Evolutionary conservation across 2,797 vertebrate genomes (phyloP).

Genomic region (Eurystomus glaucurus): DNA sequence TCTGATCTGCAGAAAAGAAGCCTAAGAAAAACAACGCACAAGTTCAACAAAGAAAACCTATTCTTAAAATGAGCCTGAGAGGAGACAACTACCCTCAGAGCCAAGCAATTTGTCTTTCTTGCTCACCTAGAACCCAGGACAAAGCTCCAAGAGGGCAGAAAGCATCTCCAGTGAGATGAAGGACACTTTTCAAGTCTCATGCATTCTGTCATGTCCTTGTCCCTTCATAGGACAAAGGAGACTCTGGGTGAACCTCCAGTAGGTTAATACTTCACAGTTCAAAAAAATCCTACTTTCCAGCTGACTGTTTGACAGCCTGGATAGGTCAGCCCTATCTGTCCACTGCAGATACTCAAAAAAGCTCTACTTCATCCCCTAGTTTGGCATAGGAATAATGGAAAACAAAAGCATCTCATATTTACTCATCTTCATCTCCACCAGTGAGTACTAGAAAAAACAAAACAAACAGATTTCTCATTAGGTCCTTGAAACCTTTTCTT

Average conservation of each 20-base stretch:
- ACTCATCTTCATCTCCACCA: not conserved
- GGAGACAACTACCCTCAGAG: not conserved
- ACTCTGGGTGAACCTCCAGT: not conserved
- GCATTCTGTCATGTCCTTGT: not conserved
- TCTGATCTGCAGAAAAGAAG: not conserved
- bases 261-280: not conserved
- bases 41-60: not conserved
- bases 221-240: not conserved
- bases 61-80: not conserved
- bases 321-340: not conserved
- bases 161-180: not conserved
- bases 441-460: not conserved
- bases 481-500: not conserved
- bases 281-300: not conserved
- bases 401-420: not conserved
- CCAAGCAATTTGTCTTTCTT: not conserved
- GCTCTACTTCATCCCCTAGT: not conserved
- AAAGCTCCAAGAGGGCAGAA: not conserved
- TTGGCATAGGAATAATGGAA: not conserved
- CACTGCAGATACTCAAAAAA: not conserved
- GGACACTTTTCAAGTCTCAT: not conserved
- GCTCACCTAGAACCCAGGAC: not conserved
- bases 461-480: not conserved
- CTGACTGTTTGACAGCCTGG: not conserved
- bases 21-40: not conserved